phyloP scores from a whole-genome alignment of 2,797 vertebrate genomes.

The Rhinoraja longicauda region DNA sequence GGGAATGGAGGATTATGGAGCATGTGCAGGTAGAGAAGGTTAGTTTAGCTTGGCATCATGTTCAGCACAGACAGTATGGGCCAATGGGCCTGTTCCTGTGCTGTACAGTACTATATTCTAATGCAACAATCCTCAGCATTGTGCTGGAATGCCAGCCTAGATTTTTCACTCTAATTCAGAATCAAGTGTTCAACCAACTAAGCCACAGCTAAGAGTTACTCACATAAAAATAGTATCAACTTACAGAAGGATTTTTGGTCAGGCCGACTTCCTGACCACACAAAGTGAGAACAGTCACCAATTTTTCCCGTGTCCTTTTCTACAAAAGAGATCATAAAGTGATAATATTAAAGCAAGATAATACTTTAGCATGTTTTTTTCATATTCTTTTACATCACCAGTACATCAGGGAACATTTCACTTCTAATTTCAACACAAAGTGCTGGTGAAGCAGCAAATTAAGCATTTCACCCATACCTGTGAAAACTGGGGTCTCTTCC shows the following conservation, averaged over 20 bases:
- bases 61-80: too few species aligned
- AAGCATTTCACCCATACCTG: conserved; percentile 63
- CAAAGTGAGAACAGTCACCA: conserved; percentile 90
- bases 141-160: too few species aligned
- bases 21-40: too few species aligned
- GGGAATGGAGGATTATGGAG: too few species aligned
- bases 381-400: background rate
- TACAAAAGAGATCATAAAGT: conserved; percentile 48
- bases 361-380: background rate
- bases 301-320: conserved; percentile 94
- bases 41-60: too few species aligned
- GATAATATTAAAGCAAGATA: background rate
- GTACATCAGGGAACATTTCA: background rate
- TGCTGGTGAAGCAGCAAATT: background rate
- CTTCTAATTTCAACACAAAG: background rate
- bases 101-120: too few species aligned
- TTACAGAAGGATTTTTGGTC: conserved; percentile 96
- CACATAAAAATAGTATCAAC: conserved; percentile 45
- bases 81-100: too few species aligned
- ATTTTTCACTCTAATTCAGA: too few species aligned
- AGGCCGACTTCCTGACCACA: conserved; percentile 96
- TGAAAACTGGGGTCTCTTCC: conserved; percentile 91
- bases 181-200: too few species aligned
- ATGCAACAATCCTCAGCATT: too few species aligned
- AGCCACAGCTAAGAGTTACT: background rate